phyloP scores from a whole-genome alignment of 92 coral and sea anemone species.

The Porites divaricata region DNA sequence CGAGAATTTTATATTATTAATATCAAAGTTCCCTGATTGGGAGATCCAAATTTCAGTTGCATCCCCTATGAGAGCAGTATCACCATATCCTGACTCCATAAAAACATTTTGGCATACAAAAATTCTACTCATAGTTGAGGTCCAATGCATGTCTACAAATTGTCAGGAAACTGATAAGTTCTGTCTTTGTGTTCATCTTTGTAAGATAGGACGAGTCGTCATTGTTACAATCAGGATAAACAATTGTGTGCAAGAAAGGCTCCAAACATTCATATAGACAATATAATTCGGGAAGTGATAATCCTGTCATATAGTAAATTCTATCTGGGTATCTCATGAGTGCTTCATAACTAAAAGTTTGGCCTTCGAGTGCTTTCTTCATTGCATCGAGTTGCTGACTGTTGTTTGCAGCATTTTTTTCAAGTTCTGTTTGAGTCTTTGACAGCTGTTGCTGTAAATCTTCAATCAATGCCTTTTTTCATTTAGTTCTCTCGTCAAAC shows the following conservation, averaged over 20 bases:
- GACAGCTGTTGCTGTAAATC: conserved; percentile 15
- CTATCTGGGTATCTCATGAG: conserved; percentile 16
- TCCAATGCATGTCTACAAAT: conserved; percentile 30
- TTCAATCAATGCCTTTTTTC: background rate
- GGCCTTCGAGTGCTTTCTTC: conserved; percentile 21
- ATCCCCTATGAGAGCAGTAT: background rate
- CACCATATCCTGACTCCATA: background rate
- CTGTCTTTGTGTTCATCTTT: conserved; percentile 17
- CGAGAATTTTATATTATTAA: background rate
- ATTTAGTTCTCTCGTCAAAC: conserved; percentile 14
- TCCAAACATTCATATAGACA: conserved; percentile 41
- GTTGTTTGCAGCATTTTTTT: background rate
- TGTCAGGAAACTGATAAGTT: conserved; percentile 20
- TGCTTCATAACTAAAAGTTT: conserved; percentile 19
- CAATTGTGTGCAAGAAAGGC: conserved; percentile 17
- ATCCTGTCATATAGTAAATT: conserved; percentile 34
- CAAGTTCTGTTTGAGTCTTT: conserved; percentile 33
- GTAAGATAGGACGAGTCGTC: conserved; percentile 1
- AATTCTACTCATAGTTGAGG: conserved; percentile 19
- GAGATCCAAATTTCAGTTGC: background rate
- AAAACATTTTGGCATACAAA: conserved; percentile 2
- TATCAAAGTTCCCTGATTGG: background rate
- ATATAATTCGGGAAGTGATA: conserved; percentile 29
- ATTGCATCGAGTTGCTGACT: conserved; percentile 23
- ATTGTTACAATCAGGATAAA: conserved; percentile 23